Percentiles rank a stretch among this genome's conserved stretches.
Conservation (phyloP, 2,113 vertebrate genomes). For the Steatornis caripensis region DNA sequence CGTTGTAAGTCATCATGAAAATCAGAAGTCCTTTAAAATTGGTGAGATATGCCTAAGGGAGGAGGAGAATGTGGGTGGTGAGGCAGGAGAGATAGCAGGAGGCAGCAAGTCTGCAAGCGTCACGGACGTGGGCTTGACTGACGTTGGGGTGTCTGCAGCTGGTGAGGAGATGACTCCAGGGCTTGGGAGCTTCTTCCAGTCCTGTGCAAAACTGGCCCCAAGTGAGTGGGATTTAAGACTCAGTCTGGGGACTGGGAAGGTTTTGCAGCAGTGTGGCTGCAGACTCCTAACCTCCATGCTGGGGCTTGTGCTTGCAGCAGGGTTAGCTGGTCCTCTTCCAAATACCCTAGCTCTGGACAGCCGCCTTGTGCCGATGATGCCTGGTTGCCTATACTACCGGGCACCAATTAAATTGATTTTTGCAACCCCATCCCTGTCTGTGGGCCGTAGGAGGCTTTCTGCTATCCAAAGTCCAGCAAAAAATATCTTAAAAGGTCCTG, state of each 20-base stretch:
- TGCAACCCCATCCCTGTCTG: not conserved
- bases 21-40: not conserved
- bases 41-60: not conserved
- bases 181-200: not conserved
- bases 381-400: not conserved
- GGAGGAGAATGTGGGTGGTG: not conserved
- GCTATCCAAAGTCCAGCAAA: not conserved
- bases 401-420: not conserved
- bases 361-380: not conserved
- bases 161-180: not conserved
- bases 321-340: not conserved
- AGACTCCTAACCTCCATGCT: not conserved
- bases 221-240: not conserved
- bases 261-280: not conserved
- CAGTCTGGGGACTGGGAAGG: not conserved
- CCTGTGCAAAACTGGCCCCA: not conserved
- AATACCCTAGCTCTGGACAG: not conserved
- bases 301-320: not conserved
- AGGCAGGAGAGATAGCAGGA: not conserved
- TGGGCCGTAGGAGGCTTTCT: not conserved
- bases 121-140: not conserved
- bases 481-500: not conserved
- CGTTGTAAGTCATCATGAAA: not conserved
- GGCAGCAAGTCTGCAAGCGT: not conserved
- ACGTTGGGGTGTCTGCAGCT: not conserved